A percentile compares a stretch with the other conserved stretches of the same genome.
Evolutionary conservation across 2,797 vertebrate genomes (phyloP).

Genomic region (Cryptoprocta ferox): DNA sequence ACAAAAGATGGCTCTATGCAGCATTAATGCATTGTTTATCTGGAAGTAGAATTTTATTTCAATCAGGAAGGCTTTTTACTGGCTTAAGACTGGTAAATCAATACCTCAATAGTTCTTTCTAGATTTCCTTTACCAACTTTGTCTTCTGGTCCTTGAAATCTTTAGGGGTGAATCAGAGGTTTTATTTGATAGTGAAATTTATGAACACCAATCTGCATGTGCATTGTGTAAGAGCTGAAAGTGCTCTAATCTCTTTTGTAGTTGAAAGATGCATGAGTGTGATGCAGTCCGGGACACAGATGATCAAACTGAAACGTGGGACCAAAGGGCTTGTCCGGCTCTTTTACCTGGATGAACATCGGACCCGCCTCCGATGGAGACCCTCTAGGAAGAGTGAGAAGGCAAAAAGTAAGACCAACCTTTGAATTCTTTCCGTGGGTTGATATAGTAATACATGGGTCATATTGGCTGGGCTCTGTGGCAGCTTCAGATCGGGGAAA

Average conservation of each 20-base stretch:
- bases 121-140: neutral
- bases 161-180: neutral
- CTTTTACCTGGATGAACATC: slow-evolving; percentile 99
- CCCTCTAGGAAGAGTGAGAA: slow-evolving; percentile 98
- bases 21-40: neutral
- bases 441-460: neutral
- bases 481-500: neutral
- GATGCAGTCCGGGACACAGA: slow-evolving; percentile 99
- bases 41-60: slow-evolving; percentile 17
- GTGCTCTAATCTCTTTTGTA: slow-evolving; percentile 83
- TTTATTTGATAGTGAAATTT: neutral
- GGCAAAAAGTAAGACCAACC: slow-evolving; percentile 94
- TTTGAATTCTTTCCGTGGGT: slow-evolving; percentile 23
- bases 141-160: neutral
- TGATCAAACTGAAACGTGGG: slow-evolving; percentile 98
- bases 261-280: slow-evolving; percentile 99
- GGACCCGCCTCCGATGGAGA: slow-evolving; percentile 97
- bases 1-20: neutral
- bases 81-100: neutral
- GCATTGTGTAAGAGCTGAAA: neutral
- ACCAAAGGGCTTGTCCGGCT: slow-evolving; percentile 97
- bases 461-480: neutral
- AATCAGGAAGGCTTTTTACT: neutral
- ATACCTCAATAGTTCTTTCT: neutral
- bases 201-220: neutral